Conservation (phyloP, 2,113 vertebrate genomes). For the Ranitomeya imitator region DNA sequence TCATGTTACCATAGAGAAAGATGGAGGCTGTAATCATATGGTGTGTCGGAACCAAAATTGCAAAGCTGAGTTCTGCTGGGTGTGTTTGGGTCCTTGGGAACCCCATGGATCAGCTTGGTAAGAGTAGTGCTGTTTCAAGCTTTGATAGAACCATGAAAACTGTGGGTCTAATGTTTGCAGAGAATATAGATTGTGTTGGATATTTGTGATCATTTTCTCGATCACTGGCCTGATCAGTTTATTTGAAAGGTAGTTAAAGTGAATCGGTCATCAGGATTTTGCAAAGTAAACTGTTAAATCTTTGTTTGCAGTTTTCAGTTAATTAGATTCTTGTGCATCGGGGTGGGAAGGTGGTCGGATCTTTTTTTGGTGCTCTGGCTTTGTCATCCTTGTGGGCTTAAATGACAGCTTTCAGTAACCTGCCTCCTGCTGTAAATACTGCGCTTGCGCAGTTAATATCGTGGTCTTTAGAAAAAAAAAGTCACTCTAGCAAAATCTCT, state of each 20-base stretch:
- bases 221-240: neutral
- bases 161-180: neutral
- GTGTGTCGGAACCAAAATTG: slow-evolving; percentile 99
- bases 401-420: no score
- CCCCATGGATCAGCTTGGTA: slow-evolving; percentile 98
- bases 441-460: no score
- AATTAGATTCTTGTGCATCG: no score
- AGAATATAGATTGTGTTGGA: neutral
- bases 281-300: no score
- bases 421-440: no score
- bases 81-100: slow-evolving; percentile 98
- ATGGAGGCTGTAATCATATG: slow-evolving; percentile 99
- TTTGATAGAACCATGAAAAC: neutral
- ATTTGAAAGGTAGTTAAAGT: neutral
- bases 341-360: no score
- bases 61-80: slow-evolving; percentile 99
- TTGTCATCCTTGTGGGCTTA: no score
- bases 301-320: no score
- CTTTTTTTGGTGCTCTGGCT: no score
- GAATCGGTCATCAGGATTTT: no score
- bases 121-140: slow-evolving; percentile 54
- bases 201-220: neutral
- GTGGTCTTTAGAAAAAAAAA: no score
- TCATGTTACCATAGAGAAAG: slow-evolving; percentile 99
- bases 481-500: no score